phyloP scores from a whole-genome alignment of 2,888 invertebrate genomes.

The Leucania comma region DNA sequence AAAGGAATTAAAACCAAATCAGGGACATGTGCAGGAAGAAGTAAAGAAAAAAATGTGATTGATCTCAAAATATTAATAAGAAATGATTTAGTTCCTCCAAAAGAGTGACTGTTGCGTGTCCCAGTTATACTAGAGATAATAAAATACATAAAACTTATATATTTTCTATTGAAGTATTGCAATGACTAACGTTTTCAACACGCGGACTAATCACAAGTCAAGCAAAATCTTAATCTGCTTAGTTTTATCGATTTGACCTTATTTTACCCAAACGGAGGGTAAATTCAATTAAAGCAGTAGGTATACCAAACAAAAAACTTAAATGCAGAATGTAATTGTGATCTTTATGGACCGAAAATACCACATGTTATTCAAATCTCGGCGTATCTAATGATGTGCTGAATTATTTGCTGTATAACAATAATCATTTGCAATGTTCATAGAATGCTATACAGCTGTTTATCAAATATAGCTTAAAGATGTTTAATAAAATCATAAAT shows the following conservation, averaged over 20 bases:
- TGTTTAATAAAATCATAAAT: constrained; percentile 7
- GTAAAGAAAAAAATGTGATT: constrained; percentile 75
- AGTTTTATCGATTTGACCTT: constrained; percentile 6
- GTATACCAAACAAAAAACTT: not conserved
- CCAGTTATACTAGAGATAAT: constrained; percentile 77
- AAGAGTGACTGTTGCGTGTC: constrained; percentile 76
- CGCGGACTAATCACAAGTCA: constrained; percentile 30
- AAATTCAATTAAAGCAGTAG: constrained; percentile 15
- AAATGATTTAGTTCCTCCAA: constrained; percentile 84
- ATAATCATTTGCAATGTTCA: constrained; percentile 28
- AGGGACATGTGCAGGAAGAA: constrained; percentile 70
- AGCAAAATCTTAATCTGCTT: constrained; percentile 5
- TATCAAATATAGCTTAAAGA: constrained; percentile 35
- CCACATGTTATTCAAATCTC: constrained; percentile 4
- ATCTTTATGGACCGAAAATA: not conserved
- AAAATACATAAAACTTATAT: constrained; percentile 61
- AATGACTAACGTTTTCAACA: constrained; percentile 48
- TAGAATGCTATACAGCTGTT: constrained; percentile 37
- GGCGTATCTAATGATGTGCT: not conserved
- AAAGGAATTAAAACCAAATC: constrained; percentile 62
- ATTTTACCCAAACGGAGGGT: constrained; percentile 28
- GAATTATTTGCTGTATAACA: not conserved
- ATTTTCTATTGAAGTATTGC: constrained; percentile 55
- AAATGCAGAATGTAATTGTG: constrained; percentile 10
- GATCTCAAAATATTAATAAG: constrained; percentile 82